These are phyloP conservation scores for Oceanodroma tethys DNA, from an alignment of 2,113 vertebrate species.

Conservation along the genomic window DNA sequence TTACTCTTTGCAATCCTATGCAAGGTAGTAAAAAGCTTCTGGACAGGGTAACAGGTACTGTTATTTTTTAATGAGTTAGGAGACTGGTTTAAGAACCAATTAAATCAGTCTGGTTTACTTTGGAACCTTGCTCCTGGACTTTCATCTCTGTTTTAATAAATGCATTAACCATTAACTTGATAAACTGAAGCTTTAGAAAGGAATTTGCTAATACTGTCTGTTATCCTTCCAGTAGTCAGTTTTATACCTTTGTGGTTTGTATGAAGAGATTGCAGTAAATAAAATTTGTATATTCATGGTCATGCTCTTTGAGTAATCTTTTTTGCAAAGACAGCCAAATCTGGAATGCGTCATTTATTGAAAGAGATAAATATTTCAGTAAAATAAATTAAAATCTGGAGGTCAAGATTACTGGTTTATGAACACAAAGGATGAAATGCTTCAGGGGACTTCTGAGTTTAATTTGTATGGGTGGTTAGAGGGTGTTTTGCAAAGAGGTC, in stretches of 20 bases:
- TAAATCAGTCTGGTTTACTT: background rate
- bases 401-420: background rate
- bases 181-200: background rate
- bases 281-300: background rate
- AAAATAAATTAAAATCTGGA: background rate
- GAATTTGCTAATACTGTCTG: background rate
- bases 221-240: background rate
- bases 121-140: background rate
- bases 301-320: background rate
- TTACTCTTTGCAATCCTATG: background rate
- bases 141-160: background rate
- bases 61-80: background rate
- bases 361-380: constrained; percentile 15
- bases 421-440: background rate
- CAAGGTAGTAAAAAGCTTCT: background rate
- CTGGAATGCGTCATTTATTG: background rate
- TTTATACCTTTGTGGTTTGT: background rate
- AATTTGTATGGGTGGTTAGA: background rate
- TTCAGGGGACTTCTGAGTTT: background rate
- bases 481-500: background rate
- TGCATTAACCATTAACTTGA: background rate
- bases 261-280: background rate
- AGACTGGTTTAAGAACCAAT: background rate
- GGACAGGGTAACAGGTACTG: background rate
- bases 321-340: background rate